phyloP scores from a whole-genome alignment of 2,113 vertebrate genomes.

The Nibea albiflora region DNA sequence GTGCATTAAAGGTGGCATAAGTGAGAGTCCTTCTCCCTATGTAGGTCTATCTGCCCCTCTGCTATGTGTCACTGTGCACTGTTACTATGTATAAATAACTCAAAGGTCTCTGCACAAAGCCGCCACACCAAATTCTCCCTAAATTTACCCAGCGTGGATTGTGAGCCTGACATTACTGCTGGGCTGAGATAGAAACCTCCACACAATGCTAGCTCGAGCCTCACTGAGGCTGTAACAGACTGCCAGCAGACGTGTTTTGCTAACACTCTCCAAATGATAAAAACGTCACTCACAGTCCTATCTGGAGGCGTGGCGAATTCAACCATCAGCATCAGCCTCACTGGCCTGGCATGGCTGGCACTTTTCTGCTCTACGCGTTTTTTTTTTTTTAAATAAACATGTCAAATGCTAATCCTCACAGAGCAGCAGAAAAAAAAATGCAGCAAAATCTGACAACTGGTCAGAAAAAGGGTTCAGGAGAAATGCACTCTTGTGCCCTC shows the following conservation, averaged over 20 bases:
- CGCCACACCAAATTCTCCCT: constrained; percentile 35
- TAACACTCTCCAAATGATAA: constrained; percentile 62
- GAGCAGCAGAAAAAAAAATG: constrained; percentile 24
- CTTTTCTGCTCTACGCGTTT: constrained; percentile 42
- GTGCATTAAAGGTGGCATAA: constrained; percentile 6
- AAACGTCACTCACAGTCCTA: constrained; percentile 58
- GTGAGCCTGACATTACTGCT: constrained; percentile 46
- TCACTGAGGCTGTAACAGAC: constrained; percentile 42
- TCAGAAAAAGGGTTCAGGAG: constrained; percentile 48
- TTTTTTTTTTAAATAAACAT: constrained; percentile 42
- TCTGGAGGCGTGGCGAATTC: constrained; percentile 62
- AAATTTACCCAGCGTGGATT: constrained; percentile 35
- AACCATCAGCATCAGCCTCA: constrained; percentile 59
- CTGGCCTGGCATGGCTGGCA: constrained; percentile 50
- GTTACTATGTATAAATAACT: constrained; percentile 47
- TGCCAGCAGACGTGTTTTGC: constrained; percentile 55
- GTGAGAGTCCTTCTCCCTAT: constrained; percentile 1
- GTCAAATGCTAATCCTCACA: constrained; percentile 70
- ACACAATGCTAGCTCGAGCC: constrained; percentile 43
- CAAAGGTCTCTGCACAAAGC: constrained; percentile 44
- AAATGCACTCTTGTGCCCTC: constrained; percentile 54
- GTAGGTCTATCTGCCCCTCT: not conserved
- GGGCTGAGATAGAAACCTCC: constrained; percentile 55
- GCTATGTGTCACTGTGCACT: constrained; percentile 31
- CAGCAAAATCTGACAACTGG: constrained; percentile 53